These are phyloP conservation scores for Dryococelus australis DNA, from an alignment of 2,888 invertebrate genomes.

Conservation along the genomic window DNA sequence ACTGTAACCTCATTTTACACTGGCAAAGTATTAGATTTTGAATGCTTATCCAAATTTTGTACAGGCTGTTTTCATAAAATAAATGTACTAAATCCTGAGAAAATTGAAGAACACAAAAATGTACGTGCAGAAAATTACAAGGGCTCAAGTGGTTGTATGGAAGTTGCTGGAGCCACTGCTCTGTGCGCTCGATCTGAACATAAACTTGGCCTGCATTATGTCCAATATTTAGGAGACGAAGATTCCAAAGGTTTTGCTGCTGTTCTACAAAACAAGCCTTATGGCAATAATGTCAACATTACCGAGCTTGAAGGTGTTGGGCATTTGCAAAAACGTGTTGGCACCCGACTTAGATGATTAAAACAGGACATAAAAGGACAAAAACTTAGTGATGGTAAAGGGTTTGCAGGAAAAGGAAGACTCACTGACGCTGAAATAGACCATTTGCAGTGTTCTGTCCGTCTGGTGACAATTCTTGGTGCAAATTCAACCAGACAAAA, in stretches of 20 bases:
- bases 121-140: constrained; percentile 42
- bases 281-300: not conserved
- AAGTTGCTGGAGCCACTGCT: no score
- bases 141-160: no score
- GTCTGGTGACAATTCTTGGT: no score
- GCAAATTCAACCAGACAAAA: no score
- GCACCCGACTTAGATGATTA: no score
- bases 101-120: not conserved
- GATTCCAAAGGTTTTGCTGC: no score
- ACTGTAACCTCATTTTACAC: not conserved
- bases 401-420: constrained; percentile 30
- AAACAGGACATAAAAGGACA: constrained; percentile 36
- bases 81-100: not conserved
- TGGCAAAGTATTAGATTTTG: constrained; percentile 8
- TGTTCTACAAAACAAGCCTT: no score
- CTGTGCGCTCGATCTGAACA: no score
- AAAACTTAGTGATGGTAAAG: no score
- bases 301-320: constrained; percentile 39
- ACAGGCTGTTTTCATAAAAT: not conserved
- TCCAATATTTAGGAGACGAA: no score
- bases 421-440: constrained; percentile 37
- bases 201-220: no score
- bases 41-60: constrained; percentile 7
- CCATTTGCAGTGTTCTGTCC: constrained; percentile 38
- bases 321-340: constrained; percentile 38